Conservation (phyloP, 2,888 invertebrate genomes). For the Thecophora atra region DNA sequence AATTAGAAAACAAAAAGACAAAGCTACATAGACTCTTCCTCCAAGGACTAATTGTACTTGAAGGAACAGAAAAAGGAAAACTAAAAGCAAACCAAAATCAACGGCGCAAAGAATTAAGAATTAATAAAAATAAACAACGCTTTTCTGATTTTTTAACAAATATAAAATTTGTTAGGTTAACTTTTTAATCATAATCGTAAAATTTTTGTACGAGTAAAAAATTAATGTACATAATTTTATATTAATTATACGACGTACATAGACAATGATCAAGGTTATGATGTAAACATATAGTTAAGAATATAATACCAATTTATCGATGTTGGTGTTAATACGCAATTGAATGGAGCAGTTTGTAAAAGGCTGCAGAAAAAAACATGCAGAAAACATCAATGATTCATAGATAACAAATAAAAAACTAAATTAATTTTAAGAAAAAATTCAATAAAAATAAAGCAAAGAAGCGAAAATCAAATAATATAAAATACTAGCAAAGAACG, state of each 20-base stretch:
- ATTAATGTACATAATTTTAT: slow-evolving; percentile 18
- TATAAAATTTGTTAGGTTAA: slow-evolving; percentile 30
- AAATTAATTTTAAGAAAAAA: neutral
- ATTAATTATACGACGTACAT: neutral
- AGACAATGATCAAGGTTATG: neutral
- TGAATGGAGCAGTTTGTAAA: too few species aligned
- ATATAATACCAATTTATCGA: slow-evolving; percentile 16
- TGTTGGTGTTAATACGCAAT: too few species aligned
- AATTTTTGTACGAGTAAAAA: slow-evolving; percentile 14
- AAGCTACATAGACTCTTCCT: neutral
- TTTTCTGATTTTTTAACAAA: slow-evolving; percentile 36
- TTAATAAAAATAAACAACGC: slow-evolving; percentile 25
- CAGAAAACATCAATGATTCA: neutral
- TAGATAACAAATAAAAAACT: neutral
- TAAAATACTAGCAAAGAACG: neutral
- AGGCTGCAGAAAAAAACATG: neutral
- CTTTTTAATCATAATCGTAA: slow-evolving; percentile 21
- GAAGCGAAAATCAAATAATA: neutral
- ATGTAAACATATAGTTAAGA: neutral
- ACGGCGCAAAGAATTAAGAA: neutral
- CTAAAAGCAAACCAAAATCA: neutral
- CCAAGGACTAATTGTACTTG: neutral
- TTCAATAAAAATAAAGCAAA: too few species aligned
- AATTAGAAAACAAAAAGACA: neutral
- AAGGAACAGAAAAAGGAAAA: neutral